These are phyloP conservation scores for Mus spretus DNA, from an alignment of 2,797 vertebrate genomes.

Conservation along the genomic window DNA sequence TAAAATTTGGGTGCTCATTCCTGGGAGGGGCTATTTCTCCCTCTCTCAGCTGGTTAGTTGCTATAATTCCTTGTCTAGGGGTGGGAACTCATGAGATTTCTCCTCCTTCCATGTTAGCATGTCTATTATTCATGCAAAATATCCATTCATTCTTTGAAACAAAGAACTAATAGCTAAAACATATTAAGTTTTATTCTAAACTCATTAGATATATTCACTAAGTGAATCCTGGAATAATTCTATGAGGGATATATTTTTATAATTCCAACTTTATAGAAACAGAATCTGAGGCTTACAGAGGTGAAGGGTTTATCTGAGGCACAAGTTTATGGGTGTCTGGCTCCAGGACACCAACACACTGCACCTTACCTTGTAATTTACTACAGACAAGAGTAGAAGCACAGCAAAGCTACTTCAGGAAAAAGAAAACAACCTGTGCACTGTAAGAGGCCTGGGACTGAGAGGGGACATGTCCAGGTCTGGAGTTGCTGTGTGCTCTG, in stretches of 20 bases:
- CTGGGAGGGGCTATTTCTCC: no score
- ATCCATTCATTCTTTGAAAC: slow-evolving; percentile 29
- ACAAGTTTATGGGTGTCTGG: background rate
- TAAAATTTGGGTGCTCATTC: background rate
- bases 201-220: slow-evolving; percentile 7
- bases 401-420: background rate
- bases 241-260: background rate
- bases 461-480: background rate
- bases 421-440: background rate
- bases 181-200: background rate
- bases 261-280: background rate
- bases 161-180: background rate
- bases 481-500: background rate
- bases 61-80: background rate
- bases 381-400: background rate
- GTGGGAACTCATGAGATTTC: background rate
- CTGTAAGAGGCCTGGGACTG: background rate
- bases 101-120: background rate
- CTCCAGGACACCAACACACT: background rate
- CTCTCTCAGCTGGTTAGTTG: background rate
- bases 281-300: background rate
- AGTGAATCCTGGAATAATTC: slow-evolving; percentile 30
- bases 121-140: background rate
- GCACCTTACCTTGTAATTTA: background rate
- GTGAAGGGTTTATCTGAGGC: background rate